Evolutionary conservation across 2,113 vertebrate genomes (phyloP).

Genomic region (Prionailurus bengalensis): DNA sequence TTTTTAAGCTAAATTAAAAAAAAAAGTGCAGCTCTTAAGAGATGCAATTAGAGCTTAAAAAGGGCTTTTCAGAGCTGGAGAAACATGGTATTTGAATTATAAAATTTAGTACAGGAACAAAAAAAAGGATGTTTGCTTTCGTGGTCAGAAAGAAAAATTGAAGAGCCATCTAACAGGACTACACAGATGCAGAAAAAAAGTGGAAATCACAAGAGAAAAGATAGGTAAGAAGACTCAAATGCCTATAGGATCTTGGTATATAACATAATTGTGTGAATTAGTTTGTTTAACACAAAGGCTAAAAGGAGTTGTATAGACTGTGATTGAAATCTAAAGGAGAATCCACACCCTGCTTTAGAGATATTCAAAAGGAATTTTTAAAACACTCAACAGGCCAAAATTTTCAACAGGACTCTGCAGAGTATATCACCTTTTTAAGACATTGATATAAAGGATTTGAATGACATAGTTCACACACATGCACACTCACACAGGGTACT

Average conservation of each 20-base stretch:
- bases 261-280: not conserved
- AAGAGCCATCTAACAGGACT: not conserved
- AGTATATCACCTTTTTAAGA: not conserved
- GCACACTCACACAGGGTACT: not conserved
- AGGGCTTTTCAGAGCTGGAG: not conserved
- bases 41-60: not conserved
- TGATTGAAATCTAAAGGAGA: not conserved
- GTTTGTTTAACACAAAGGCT: not conserved
- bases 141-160: not conserved
- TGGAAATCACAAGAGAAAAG: not conserved
- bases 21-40: not conserved
- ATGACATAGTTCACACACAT: not conserved
- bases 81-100: not conserved
- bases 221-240: not conserved
- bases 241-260: not conserved
- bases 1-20: not conserved
- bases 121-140: not conserved
- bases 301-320: not conserved
- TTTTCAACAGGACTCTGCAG: not conserved
- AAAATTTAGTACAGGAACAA: not conserved
- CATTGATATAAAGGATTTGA: not conserved
- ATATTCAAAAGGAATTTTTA: not conserved
- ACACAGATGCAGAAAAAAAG: not conserved
- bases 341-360: not conserved
- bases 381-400: not conserved